phyloP scores from a whole-genome alignment of 2,888 invertebrate species.

The Crioceris asparagi region DNA sequence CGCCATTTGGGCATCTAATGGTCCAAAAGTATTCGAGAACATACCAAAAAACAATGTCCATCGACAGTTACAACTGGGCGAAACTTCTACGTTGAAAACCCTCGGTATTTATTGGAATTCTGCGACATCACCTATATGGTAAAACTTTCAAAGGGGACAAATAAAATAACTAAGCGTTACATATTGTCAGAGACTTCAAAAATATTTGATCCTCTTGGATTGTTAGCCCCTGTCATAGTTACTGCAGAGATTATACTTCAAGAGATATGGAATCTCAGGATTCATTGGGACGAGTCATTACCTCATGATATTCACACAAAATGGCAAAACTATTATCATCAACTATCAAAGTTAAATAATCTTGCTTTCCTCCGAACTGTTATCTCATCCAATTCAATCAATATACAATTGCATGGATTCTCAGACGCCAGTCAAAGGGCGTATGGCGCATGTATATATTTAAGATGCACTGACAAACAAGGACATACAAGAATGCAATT shows the following conservation, averaged over 20 bases:
- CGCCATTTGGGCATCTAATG: no score
- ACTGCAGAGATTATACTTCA: not conserved
- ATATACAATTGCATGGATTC: constrained; percentile 1
- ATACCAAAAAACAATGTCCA: not conserved
- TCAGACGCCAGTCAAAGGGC: not conserved
- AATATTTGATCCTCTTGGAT: constrained; percentile 1
- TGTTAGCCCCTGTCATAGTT: not conserved
- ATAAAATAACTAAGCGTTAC: not conserved
- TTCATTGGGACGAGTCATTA: not conserved
- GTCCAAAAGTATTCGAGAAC: no score
- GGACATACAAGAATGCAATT: not conserved
- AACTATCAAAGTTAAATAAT: not conserved
- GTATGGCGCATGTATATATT: constrained; percentile 1
- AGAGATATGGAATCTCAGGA: not conserved
- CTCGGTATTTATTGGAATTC: constrained; percentile 1
- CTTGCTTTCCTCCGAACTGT: not conserved
- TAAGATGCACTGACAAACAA: not conserved
- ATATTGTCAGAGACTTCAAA: not conserved
- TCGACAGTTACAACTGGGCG: not conserved
- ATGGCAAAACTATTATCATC: not conserved
- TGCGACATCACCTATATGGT: not conserved
- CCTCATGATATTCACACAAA: not conserved
- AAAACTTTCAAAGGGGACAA: not conserved
- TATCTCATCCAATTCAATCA: not conserved
- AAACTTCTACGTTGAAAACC: not conserved